phyloP scores from a whole-genome alignment of 2,113 vertebrate species.

The Myiopsitta monachus region DNA sequence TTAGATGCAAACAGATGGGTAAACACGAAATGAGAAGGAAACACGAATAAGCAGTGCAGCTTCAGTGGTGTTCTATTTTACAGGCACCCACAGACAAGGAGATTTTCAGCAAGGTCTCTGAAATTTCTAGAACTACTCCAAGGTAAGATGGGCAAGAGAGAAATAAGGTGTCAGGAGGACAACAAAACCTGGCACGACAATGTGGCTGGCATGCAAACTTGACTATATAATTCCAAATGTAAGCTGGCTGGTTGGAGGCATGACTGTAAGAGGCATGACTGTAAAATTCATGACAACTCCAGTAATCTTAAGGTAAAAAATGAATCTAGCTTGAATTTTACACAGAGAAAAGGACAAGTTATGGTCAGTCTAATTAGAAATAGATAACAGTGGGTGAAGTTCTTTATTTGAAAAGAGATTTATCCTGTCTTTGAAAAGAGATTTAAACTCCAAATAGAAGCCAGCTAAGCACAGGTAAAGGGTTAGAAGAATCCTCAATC shows the following conservation, averaged over 20 bases:
- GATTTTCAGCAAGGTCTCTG: neutral
- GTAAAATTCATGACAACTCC: neutral
- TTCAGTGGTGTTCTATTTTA: neutral
- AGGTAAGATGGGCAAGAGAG: neutral
- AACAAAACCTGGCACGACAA: neutral
- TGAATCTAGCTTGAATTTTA: neutral
- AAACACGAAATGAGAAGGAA: neutral
- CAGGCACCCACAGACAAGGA: neutral
- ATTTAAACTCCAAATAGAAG: neutral
- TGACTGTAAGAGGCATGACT: neutral
- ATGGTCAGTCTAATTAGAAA: neutral
- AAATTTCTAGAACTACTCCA: neutral
- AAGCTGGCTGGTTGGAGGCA: neutral
- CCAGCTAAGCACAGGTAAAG: neutral
- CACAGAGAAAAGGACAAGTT: neutral
- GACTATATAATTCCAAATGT: neutral
- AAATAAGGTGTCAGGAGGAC: neutral
- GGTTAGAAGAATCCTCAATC: neutral
- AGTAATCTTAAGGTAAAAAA: neutral
- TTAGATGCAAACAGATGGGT: neutral
- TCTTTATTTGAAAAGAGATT: neutral
- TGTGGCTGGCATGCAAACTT: neutral
- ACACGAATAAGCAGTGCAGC: neutral
- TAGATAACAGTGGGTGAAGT: neutral
- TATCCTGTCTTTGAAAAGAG: neutral